A percentile compares a stretch with the other conserved stretches of the same genome.
Conservation (phyloP, 1,140 invertebrate genomes). For the Leptinotarsa lineolata region DNA sequence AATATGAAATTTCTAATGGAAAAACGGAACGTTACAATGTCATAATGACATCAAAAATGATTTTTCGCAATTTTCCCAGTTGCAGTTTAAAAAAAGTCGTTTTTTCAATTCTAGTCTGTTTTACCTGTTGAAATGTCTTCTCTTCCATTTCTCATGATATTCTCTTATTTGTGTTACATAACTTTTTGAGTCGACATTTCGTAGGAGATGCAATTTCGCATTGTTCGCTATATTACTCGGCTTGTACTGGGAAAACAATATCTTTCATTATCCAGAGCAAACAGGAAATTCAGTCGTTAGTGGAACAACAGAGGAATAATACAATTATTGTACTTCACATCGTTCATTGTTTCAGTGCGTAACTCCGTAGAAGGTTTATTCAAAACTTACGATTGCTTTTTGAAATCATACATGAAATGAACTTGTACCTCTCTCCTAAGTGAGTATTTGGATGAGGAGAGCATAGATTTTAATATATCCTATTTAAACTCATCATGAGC, state of each 20-base stretch:
- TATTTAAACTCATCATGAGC: not conserved
- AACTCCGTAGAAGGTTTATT: not conserved
- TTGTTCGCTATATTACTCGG: not conserved
- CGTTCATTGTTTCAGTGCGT: not conserved
- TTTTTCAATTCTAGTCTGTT: not conserved
- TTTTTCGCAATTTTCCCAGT: too few relatives aligned
- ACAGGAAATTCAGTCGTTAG: not conserved
- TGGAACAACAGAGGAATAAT: not conserved
- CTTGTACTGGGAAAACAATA: not conserved
- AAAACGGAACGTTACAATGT: too few relatives aligned
- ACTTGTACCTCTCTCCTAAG: not conserved
- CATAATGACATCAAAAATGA: too few relatives aligned
- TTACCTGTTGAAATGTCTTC: too few relatives aligned
- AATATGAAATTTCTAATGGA: too few relatives aligned
- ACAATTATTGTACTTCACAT: not conserved
- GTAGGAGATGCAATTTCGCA: not conserved
- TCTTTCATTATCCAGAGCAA: not conserved
- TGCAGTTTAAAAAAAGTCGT: not conserved
- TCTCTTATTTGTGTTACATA: too few relatives aligned
- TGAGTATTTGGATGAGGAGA: not conserved
- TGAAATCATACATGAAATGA: not conserved
- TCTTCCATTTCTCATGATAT: too few relatives aligned
- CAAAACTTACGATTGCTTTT: not conserved
- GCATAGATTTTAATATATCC: not conserved
- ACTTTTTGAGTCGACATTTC: not conserved